These are phyloP conservation scores for Mactromeris polynyma DNA, from an alignment of 2,888 invertebrate species.

Conservation along the genomic window DNA sequence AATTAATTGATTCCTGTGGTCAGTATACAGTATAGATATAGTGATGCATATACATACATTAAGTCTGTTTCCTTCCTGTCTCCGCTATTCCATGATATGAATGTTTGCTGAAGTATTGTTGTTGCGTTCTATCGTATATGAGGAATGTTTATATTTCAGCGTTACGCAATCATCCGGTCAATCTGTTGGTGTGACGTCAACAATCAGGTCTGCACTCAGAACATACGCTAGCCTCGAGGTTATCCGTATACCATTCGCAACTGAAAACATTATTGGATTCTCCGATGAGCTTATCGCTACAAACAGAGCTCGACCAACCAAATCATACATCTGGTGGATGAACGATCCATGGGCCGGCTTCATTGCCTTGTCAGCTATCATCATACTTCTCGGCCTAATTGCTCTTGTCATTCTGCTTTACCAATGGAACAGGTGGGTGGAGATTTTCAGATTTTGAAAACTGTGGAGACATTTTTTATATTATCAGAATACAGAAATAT, in stretches of 20 bases:
- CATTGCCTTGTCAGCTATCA: slow-evolving; percentile 94
- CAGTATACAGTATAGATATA: too few relatives aligned
- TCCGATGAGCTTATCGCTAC: slow-evolving; percentile 52
- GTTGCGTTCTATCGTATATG: too few relatives aligned
- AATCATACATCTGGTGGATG: slow-evolving; percentile 81
- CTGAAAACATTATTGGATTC: slow-evolving; percentile 61
- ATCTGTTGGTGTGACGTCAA: slow-evolving; percentile 10
- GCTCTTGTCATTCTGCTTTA: slow-evolving; percentile 97
- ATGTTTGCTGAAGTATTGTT: too few relatives aligned
- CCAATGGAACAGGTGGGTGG: slow-evolving; percentile 94
- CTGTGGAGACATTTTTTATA: too few relatives aligned
- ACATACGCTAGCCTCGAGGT: slow-evolving; percentile 47
- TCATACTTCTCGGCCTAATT: slow-evolving; percentile 94
- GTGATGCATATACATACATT: too few relatives aligned
- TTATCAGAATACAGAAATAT: too few relatives aligned
- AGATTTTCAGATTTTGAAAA: neutral
- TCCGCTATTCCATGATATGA: too few relatives aligned
- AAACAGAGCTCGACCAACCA: slow-evolving; percentile 67
- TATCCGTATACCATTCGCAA: slow-evolving; percentile 67
- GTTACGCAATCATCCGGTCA: slow-evolving; percentile 5
- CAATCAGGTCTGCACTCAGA: slow-evolving; percentile 27
- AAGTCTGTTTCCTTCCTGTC: too few relatives aligned
- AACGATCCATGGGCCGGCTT: slow-evolving; percentile 94
- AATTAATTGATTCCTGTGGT: too few relatives aligned
- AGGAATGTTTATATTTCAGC: neutral